A percentile compares a stretch with the other conserved stretches of the same genome.
phyloP scores from a whole-genome alignment of 2,113 vertebrate genomes.

The Muntiacus muntjak region DNA sequence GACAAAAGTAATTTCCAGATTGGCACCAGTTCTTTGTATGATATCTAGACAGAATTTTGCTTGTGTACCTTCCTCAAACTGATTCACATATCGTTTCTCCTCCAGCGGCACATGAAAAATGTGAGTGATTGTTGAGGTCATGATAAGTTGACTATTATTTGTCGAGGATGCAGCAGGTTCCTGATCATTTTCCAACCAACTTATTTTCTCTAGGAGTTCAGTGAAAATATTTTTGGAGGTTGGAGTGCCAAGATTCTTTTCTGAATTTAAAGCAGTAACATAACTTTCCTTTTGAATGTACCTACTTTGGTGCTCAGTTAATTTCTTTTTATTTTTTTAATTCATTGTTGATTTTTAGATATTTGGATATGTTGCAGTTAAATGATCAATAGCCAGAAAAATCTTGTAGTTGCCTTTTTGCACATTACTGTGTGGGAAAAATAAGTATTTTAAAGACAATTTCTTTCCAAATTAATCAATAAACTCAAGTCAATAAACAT shows the following conservation, averaged over 20 bases:
- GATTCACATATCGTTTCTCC: slow-evolving; percentile 86
- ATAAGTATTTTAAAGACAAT: neutral
- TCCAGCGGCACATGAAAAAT: slow-evolving; percentile 86
- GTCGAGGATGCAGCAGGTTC: slow-evolving; percentile 76
- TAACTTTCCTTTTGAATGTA: slow-evolving; percentile 81
- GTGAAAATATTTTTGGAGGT: slow-evolving; percentile 85
- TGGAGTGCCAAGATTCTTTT: slow-evolving; percentile 84
- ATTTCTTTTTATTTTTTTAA: slow-evolving; percentile 80
- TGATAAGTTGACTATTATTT: slow-evolving; percentile 84
- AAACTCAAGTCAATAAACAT: neutral
- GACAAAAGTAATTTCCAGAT: slow-evolving; percentile 86
- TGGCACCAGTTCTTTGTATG: slow-evolving; percentile 85
- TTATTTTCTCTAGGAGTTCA: slow-evolving; percentile 83
- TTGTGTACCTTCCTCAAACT: slow-evolving; percentile 86
- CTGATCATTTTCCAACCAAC: slow-evolving; percentile 79
- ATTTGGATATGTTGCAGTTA: neutral
- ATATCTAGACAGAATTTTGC: slow-evolving; percentile 86
- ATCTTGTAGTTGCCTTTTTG: neutral
- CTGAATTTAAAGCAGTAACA: slow-evolving; percentile 61
- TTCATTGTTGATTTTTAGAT: slow-evolving; percentile 79
- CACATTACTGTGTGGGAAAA: neutral
- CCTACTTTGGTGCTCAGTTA: slow-evolving; percentile 84
- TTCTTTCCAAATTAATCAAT: neutral
- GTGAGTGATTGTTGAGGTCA: slow-evolving; percentile 85
- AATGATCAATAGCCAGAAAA: neutral